Percentiles rank a stretch among this genome's conserved stretches.
Conservation (phyloP, 2,113 vertebrate species). For the Psammodynastes pulverulentus region DNA sequence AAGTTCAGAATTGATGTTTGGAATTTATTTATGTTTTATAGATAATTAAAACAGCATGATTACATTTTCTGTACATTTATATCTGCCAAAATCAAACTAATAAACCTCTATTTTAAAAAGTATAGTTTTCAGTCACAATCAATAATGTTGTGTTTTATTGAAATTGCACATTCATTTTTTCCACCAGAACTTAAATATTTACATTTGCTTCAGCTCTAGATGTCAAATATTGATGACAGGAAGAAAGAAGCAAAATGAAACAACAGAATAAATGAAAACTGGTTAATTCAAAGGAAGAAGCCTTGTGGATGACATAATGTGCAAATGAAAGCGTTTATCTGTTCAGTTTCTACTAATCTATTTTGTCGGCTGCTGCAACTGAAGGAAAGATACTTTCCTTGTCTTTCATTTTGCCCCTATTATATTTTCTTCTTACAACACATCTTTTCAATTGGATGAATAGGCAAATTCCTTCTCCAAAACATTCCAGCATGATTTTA, state of each 20-base stretch:
- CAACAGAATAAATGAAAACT: background rate
- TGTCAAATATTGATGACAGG: background rate
- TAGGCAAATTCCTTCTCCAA: constrained; percentile 63
- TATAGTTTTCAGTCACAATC: background rate
- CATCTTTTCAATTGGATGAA: constrained; percentile 59
- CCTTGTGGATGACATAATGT: background rate
- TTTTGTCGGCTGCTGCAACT: background rate
- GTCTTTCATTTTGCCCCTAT: background rate
- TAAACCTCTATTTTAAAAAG: background rate
- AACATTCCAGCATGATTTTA: constrained; percentile 68
- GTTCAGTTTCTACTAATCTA: background rate
- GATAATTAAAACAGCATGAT: background rate
- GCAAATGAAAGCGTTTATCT: fast-evolving
- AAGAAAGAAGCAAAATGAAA: background rate
- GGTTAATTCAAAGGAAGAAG: background rate
- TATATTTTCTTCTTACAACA: constrained; percentile 44
- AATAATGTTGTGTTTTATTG: background rate
- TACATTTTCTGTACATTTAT: background rate
- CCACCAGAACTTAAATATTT: background rate
- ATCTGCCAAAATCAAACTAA: background rate
- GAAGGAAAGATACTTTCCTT: background rate
- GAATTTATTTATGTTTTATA: background rate
- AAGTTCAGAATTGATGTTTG: background rate
- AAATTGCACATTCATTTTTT: background rate
- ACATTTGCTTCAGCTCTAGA: background rate